Base-by-base conservation (phyloP, 2,797 vertebrate species). In the Zenarchopterus dispar region DNA sequence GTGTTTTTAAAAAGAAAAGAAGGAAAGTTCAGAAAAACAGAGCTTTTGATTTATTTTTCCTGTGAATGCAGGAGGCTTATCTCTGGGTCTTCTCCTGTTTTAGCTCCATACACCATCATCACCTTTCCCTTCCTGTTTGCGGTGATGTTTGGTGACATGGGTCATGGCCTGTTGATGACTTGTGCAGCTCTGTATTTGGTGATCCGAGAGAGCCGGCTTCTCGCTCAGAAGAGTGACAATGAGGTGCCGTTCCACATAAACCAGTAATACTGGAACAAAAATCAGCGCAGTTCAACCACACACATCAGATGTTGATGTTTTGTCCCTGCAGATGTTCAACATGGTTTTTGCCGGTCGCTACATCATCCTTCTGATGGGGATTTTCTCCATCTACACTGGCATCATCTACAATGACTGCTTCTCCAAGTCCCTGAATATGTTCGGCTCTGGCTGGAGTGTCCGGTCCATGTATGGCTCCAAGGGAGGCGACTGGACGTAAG, bases 381-480 rank as follows among this genome's bases (percentile, higher is more conserved):
- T 95, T 13, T 99, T 99, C 90, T 99, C 97, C 57, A 89, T 95
- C 5, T 99, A 99, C 89, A 98, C 97, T 0, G 97, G 97, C 26
- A 83, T 99, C 73, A 99, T 99, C 89, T 99, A 99, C 88, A 99
- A 99, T 0, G 97, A 99, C 86, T 99, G 97, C 87, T 99, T 99
- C 91, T 98, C 97, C 77, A 99, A 99, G 76, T 96, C 97, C 1
- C 95, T 99, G 28, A 98, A 99, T 77, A 95, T 98, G 93, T 99
- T 99, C 0, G 96, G 97, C 1, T 99, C 97, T 2, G 95, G 96
- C 0, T 99, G 97, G 97, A 99, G 97, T 0, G 96, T 98, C 42
- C 90, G 96, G 63, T 94, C 96, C 0, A 99, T 99, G 97, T 99
- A 98, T 50, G 53, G 63, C 23, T 28, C 9, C 48, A 92, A 87